Percentiles rank a stretch among this genome's conserved stretches.
Conservation (phyloP, 23 tunicate genomes). For the Trididemnum clinides region DNA sequence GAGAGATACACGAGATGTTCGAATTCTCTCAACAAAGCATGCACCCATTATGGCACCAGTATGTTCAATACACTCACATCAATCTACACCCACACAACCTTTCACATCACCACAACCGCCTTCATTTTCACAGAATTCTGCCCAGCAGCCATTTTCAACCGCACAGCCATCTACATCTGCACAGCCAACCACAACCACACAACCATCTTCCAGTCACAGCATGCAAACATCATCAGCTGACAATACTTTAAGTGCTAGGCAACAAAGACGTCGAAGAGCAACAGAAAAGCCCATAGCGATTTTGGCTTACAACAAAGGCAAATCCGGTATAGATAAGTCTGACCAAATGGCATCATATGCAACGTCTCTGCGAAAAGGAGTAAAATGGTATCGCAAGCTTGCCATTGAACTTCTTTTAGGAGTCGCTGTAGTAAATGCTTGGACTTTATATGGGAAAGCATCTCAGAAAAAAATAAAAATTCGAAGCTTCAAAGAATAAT, state of each 20-base stretch:
- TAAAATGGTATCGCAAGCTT: slow-evolving; percentile 33
- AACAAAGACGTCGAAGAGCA: slow-evolving; percentile 25
- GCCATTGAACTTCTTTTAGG: slow-evolving; percentile 23
- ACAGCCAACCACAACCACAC: neutral
- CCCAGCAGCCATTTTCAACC: neutral
- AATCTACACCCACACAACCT: neutral
- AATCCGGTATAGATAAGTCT: slow-evolving; percentile 18
- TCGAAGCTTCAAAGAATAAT: slow-evolving; percentile 24
- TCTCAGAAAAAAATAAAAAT: slow-evolving; percentile 28
- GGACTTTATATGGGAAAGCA: neutral
- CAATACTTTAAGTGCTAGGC: slow-evolving; percentile 17
- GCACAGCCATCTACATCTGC: neutral
- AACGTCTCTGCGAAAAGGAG: slow-evolving; percentile 26
- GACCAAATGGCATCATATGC: slow-evolving; percentile 42
- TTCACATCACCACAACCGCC: neutral
- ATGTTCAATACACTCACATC: slow-evolving; percentile 13
- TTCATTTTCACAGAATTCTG: neutral
- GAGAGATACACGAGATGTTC: slow-evolving; percentile 29
- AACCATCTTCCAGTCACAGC: slow-evolving; percentile 23
- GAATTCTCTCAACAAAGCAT: slow-evolving; percentile 29
- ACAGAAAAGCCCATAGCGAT: slow-evolving; percentile 27
- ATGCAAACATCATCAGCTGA: neutral
- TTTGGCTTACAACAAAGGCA: slow-evolving; percentile 34
- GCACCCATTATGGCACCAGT: slow-evolving; percentile 35
- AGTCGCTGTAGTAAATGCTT: slow-evolving; percentile 33